Percentiles rank a stretch among this genome's conserved stretches.
Evolutionary conservation across 2,888 invertebrate genomes (phyloP).

Genomic region (Cephalotes varians): DNA sequence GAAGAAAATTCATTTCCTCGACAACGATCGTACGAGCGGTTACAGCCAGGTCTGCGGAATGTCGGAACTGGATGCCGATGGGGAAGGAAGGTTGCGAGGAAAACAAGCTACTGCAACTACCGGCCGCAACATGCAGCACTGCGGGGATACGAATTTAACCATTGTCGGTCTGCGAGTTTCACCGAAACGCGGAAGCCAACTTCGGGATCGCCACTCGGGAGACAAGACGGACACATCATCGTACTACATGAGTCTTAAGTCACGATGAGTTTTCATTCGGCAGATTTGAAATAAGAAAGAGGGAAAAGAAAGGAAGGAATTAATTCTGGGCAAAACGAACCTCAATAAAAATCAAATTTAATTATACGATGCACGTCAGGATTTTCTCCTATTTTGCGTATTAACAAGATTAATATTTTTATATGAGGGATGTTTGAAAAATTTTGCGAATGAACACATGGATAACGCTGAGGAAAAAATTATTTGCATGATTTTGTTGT

Average conservation of each 20-base stretch:
- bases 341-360: not conserved
- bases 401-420: not conserved
- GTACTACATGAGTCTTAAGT: not conserved
- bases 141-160: constrained; percentile 50
- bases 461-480: no score
- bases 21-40: constrained; percentile 58
- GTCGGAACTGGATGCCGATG: constrained; percentile 3
- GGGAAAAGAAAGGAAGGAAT: not conserved
- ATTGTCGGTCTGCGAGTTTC: constrained; percentile 46
- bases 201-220: constrained; percentile 6
- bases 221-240: constrained; percentile 16
- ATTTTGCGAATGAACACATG: no score
- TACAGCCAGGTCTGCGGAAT: constrained; percentile 49
- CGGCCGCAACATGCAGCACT: constrained; percentile 27
- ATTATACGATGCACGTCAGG: not conserved
- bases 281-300: not conserved
- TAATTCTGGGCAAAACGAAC: not conserved
- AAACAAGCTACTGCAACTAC: constrained; percentile 53
- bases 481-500: no score
- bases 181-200: constrained; percentile 29
- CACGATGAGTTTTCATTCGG: constrained; percentile 4
- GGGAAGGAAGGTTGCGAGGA: constrained; percentile 40
- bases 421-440: no score
- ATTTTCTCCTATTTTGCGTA: not conserved
- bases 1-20: constrained; percentile 61